A percentile compares a stretch with the other conserved stretches of the same genome.
Conservation (phyloP, 1,140 invertebrate species). For the Hylyphantes graminicola region DNA sequence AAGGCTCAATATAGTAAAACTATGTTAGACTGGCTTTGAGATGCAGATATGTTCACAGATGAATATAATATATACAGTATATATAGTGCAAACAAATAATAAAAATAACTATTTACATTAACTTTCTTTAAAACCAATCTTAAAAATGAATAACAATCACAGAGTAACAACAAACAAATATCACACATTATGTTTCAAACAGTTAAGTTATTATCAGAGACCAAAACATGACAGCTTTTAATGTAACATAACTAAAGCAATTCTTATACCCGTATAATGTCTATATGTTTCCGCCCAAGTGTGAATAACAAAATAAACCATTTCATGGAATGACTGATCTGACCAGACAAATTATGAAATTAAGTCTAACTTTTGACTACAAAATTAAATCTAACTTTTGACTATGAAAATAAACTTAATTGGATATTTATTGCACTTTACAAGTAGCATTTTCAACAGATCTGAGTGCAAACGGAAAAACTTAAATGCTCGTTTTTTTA, state of each 20-base stretch:
- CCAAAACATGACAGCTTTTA: not conserved
- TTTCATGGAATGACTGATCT: not conserved
- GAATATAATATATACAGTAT: slow-evolving; percentile 28
- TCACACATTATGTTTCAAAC: slow-evolving; percentile 13
- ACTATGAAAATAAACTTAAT: too few species aligned
- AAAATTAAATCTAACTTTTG: not conserved
- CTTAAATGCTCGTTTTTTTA: too few species aligned
- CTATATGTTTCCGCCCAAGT: not conserved
- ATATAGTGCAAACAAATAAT: not conserved
- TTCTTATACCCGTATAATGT: slow-evolving; percentile 19
- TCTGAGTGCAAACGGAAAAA: too few species aligned
- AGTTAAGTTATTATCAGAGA: slow-evolving; percentile 3
- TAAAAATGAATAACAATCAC: slow-evolving; percentile 34
- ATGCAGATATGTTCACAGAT: not conserved
- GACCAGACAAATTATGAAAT: not conserved
- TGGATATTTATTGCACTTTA: too few species aligned
- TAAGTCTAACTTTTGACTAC: not conserved
- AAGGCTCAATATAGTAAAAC: too few species aligned
- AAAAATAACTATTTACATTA: slow-evolving; percentile 39
- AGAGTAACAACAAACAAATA: slow-evolving; percentile 39
- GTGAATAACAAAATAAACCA: not conserved
- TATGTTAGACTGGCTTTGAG: too few species aligned
- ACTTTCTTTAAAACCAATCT: slow-evolving; percentile 32
- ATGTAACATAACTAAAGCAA: slow-evolving; percentile 6
- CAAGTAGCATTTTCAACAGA: too few species aligned